These are phyloP conservation scores for Leptonema lineaticorne DNA, from an alignment of 1,140 invertebrate genomes.

Conservation along the genomic window DNA sequence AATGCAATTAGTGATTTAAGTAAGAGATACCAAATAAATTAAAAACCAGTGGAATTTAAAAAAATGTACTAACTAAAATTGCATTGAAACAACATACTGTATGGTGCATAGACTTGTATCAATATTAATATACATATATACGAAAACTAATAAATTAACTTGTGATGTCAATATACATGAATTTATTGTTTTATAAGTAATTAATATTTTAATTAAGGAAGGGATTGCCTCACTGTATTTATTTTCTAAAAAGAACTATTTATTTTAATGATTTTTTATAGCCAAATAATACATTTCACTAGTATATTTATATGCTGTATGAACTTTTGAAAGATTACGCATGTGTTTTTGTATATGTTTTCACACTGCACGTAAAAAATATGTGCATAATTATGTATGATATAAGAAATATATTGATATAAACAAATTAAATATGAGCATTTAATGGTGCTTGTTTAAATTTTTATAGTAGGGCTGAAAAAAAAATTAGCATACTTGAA, in stretches of 20 bases:
- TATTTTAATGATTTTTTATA: too few species aligned
- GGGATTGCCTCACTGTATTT: not conserved
- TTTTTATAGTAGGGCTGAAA: too few species aligned
- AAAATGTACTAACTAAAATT: not conserved
- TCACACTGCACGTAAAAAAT: too few species aligned
- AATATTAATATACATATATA: not conserved
- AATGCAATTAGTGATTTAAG: slow-evolving; percentile 8
- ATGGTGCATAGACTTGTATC: not conserved
- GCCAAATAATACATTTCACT: not conserved
- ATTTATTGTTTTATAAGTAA: not conserved
- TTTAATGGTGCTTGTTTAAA: too few species aligned
- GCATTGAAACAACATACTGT: slow-evolving; percentile 19
- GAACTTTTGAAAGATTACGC: not conserved
- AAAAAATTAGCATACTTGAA: too few species aligned
- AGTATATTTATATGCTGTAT: not conserved
- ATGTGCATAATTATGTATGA: not conserved
- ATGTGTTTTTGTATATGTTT: too few species aligned
- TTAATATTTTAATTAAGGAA: not conserved
- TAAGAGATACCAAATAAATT: slow-evolving; percentile 31
- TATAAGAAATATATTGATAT: not conserved
- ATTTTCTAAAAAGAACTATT: not conserved
- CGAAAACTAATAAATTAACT: not conserved
- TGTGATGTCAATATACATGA: not conserved
- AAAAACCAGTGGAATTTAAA: not conserved
- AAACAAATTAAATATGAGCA: not conserved